Evolutionary conservation across 2,888 invertebrate species (phyloP).

Genomic region (Gisinianus flammeolus): DNA sequence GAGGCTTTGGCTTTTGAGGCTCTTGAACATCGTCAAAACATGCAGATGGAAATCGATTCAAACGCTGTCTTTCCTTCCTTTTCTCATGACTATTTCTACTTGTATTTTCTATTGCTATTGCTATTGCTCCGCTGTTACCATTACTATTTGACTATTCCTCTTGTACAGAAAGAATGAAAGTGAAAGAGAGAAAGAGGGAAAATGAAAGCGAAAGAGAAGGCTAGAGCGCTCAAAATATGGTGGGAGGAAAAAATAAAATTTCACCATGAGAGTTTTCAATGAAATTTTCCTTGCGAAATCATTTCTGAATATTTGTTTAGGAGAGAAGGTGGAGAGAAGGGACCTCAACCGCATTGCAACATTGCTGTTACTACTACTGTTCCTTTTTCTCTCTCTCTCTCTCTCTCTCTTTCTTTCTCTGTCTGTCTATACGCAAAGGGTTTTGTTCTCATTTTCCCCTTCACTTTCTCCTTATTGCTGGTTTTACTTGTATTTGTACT

Average conservation of each 20-base stretch:
- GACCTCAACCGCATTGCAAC: not conserved
- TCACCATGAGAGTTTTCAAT: not conserved
- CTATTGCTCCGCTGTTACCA: too few relatives aligned
- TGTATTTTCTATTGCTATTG: too few relatives aligned
- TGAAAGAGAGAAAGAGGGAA: too few relatives aligned
- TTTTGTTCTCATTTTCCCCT: too few relatives aligned
- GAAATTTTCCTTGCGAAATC: not conserved
- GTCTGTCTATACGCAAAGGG: not conserved
- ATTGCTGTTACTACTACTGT: not conserved
- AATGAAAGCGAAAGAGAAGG: too few relatives aligned
- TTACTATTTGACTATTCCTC: too few relatives aligned
- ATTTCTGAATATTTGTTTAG: not conserved
- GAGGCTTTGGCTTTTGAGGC: too few relatives aligned
- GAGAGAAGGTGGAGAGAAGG: not conserved
- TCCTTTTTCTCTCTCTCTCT: not conserved
- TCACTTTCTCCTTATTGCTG: not conserved
- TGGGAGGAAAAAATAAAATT: too few relatives aligned
- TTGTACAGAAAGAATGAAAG: too few relatives aligned
- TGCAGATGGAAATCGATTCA: slow-evolving; percentile 10
- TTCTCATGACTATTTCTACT: not conserved
- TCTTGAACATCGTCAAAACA: not conserved
- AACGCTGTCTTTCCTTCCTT: not conserved
- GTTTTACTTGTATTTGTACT: too few relatives aligned
- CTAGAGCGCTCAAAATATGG: too few relatives aligned
- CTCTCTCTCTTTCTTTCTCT: not conserved